Evolutionary conservation across 1,140 invertebrate genomes (phyloP), one percentile per base, ranked within the genome.

Genomic region (Coelopa frigida): DNA sequence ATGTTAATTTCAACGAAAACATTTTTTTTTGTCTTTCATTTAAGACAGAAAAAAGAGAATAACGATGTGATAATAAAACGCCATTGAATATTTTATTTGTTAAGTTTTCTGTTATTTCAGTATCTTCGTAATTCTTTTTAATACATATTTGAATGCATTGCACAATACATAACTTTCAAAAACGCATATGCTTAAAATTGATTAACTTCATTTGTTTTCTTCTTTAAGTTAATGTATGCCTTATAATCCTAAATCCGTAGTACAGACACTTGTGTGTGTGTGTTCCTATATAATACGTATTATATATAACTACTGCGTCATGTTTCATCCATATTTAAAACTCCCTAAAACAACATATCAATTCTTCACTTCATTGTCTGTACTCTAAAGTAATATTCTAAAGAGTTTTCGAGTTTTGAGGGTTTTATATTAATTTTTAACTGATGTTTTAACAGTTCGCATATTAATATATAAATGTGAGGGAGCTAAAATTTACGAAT

Each of bases 111-210:
- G 37, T 46, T 37, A 21, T 37, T 46, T 33, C 11, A 31, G 17
- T 31, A 12, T 35, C 5, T 21, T 24, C 39, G 15, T 38, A 1
- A 26, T 44, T 36, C 31, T 23, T 39, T 12, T 40, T 32, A 32
- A 15, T 23, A 29, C 35, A 31, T 38, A 24, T 40, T 8, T 39
- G 3, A 40, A 36, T 20, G 37, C 36, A 41, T 32, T 41, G 21
- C 27, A 32, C 22, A 26, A 48, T 43, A 26, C 35, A 23, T 47
- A 37, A 48, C 37, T 43, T 48, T 36, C 37, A 17, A 42, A 36
- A 27, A 43, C 38, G 31, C 31, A 43, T 36, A 48, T 48, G 38
- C 29, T 33, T 26, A 23, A 15, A 17, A 23, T 39, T 29, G 12
- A 32, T 12, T 26, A 48, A 20, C 24, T 24, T 18, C 22, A 38